Conservation (phyloP, 2,113 vertebrate genomes). For the Pluvialis apricaria region DNA sequence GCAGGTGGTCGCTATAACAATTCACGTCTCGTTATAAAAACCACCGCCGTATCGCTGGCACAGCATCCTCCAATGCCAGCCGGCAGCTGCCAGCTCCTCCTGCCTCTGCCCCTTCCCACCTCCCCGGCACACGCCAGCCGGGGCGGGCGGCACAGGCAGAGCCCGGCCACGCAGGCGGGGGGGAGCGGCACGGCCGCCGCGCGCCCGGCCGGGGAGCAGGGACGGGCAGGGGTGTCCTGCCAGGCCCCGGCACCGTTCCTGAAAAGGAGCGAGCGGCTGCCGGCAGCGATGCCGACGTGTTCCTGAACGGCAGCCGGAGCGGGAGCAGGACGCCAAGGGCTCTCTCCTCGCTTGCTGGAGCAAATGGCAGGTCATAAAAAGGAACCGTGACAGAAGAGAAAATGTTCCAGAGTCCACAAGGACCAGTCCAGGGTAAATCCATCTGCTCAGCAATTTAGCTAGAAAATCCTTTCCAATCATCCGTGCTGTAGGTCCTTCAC, state of each 20-base stretch:
- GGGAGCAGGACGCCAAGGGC: slow-evolving; percentile 8
- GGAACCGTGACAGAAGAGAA: slow-evolving; percentile 57
- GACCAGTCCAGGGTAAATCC: slow-evolving; percentile 53
- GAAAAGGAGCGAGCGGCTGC: background rate
- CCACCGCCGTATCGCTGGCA: background rate
- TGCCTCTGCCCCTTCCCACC: background rate
- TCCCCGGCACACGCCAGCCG: background rate
- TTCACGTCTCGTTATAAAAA: accelerated
- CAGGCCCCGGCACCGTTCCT: background rate
- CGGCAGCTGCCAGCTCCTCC: background rate
- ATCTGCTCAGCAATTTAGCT: slow-evolving; percentile 61
- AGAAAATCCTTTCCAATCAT: slow-evolving; percentile 28
- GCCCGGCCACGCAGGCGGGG: accelerated
- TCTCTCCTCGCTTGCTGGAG: slow-evolving; percentile 38
- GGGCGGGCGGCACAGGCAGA: background rate
- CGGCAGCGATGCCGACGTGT: accelerated
- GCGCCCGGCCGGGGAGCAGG: background rate
- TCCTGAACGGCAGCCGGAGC: background rate
- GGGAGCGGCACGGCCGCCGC: background rate
- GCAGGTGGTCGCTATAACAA: background rate
- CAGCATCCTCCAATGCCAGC: background rate
- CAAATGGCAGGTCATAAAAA: slow-evolving; percentile 57
- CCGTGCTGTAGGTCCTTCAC: background rate
- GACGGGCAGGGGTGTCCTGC: background rate
- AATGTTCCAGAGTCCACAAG: slow-evolving; percentile 55